These are phyloP conservation scores for Coreius guichenoti DNA, from an alignment of 2,797 vertebrate species.

Conservation along the genomic window DNA sequence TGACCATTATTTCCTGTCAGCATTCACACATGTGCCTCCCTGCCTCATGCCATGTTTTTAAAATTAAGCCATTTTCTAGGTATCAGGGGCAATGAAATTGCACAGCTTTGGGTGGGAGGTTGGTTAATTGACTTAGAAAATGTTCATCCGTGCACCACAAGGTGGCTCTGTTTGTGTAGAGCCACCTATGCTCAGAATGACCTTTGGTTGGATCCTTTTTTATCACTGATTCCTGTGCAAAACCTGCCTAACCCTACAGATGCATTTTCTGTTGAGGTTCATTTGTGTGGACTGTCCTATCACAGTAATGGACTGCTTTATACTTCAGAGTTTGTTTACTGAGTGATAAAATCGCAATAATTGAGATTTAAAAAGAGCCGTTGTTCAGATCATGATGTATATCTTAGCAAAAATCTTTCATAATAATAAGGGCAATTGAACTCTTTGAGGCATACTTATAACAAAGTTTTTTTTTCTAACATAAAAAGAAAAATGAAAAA, in stretches of 20 bases:
- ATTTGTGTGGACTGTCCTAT: slow-evolving; percentile 11
- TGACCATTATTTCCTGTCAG: background rate
- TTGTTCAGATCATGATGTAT: background rate
- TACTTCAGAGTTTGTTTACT: slow-evolving; percentile 5
- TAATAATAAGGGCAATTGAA: background rate
- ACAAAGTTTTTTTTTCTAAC: background rate
- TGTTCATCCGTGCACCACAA: slow-evolving; percentile 58
- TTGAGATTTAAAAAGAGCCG: slow-evolving; percentile 12
- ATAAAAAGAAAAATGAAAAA: background rate
- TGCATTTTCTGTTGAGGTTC: slow-evolving; percentile 7
- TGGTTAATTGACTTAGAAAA: slow-evolving; percentile 12
- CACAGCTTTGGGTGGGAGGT: slow-evolving; percentile 1
- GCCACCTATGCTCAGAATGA: slow-evolving; percentile 17
- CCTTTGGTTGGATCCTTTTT: slow-evolving; percentile 7
- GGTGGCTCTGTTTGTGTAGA: slow-evolving; percentile 61
- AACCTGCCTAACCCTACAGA: slow-evolving; percentile 2
- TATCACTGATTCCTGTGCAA: slow-evolving; percentile 3
- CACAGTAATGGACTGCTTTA: background rate
- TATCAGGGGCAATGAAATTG: background rate
- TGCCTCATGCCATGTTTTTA: background rate
- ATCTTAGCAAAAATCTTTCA: background rate
- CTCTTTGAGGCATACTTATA: background rate
- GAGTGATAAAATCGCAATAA: background rate
- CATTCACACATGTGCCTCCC: background rate
- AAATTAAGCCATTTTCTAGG: background rate